Base-by-base conservation (phyloP, 53 echinoderm and acorn worm genomes). In the Astropecten irregularis region DNA sequence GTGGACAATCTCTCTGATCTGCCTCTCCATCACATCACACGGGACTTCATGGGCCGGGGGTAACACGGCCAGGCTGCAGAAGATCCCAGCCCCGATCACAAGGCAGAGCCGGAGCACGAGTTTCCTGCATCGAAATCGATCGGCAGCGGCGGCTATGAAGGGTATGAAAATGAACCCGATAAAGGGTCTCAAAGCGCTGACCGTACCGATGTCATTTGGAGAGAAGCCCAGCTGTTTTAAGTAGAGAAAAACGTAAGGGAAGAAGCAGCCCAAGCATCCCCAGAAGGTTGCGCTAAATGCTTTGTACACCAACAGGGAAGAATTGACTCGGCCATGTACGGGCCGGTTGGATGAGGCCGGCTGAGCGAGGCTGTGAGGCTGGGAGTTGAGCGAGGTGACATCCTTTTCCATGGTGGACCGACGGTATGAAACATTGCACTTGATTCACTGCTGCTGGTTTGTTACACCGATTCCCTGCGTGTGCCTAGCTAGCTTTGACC, bases 181-280 rank as follows among this genome's bases (percentile, higher is more conserved):
- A 1, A 94, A 64, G 9, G 94, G 94, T 49, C 90, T 81, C 33
- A 89, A 74, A 7, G 88, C 86, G 9, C 87, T 88, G 39, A 91
- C 66, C 10, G 89, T 35, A 14, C 94, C 94, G 23, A 94, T 89
- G 5, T 83, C 53, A 48, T 82, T 76, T 13, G 94, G 77, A 6
- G 85, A 62, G 20, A 94, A 60, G 0, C 94, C 94, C 18, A 94
- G 69, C 71, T 94, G 91, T 26, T 94, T 94, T 70, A 94, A 85
- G 39, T 82, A 94, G 14, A 94, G 55, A 2, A 91, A 82, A 3
- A 90, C 38, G 49, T 83, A 94, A 3, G 91, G 91, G 13, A 89
- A 54, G n/a, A 90, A 79, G 31, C 84, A 87, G 2, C 61, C 79
- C 2, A 79, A 13, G 0, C 61, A 79, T 3, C 79, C 79, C 47